Base-by-base conservation (phyloP, 2,888 invertebrate genomes). In the Esperia sulphurella region DNA sequence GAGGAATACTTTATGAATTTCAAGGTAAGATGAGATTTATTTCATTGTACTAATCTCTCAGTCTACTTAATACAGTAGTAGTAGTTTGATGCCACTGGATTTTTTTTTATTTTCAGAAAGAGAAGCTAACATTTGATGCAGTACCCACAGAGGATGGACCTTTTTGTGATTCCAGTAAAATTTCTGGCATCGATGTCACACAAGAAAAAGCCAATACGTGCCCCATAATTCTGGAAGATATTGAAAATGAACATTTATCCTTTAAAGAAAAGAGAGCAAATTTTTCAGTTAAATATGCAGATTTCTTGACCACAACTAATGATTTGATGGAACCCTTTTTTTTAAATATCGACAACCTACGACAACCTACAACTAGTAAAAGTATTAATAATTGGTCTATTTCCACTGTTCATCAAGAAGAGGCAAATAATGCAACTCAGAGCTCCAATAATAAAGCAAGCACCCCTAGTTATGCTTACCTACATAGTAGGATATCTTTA, bases 131-230 rank as follows among this genome's bases (percentile, higher is more conserved):
- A 43, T 85, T 86, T 66, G 78, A 82, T 64, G 92, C 92, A 39
- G 71, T 92, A 44, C 92, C 92, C 43, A 91, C 91, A 40, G 65
- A 90, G 63, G 81, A 81, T 73, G 87, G 88, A 29, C 84, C 85
- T 28, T 76, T 59, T 53, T 84, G 82, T 70, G 71, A 75, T 54
- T 43, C 66, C 28, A 67, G 48, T 49, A 65, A 67, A 49, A 13
- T 8, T 7, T 14, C 39, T 14, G 14, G 14, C 14, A 8, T 12
- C 14, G 14, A 9, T 39, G 39, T 14, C 14, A 21, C 21, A 3
- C 39, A 13, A 39, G 56, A 51, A 45, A 47, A 44, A 51, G 9
- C 14, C n/a, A 3, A 21, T 10, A 41, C 5, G 13, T 31, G 13
- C 45, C 65, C 71, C 12, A 75, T 85, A 47, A 64, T 74, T 44